Evolutionary conservation across 2,113 vertebrate genomes (phyloP), one percentile per base, ranked within the genome.

Genomic region (Hippocampus mohnikei): DNA sequence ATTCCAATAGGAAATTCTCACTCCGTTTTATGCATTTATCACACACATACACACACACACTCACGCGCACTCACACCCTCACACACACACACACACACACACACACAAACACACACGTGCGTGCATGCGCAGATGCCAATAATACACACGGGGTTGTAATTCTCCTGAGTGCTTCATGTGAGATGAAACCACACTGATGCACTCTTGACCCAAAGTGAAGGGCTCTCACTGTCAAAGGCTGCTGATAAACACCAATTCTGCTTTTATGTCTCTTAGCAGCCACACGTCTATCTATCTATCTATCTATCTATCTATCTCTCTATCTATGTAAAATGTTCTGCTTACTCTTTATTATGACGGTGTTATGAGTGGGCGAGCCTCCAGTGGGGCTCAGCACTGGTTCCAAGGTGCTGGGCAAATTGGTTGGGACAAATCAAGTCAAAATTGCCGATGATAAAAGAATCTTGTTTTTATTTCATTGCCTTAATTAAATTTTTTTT

Each of bases 201-300:
- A 53, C 65, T 78, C 71, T 77, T 42, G n/a, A 46, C 23, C 41
- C 40, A 33, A 61, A 73, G 69, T 73, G 78, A 16, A 46, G 41
- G 8, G 42, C 78, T 67, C 52, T 77, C 63, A 50, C 53, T 71
- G 71, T 52, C 48, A 69, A 76, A 76, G 66, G 71, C 70, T 71
- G 46, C 29, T 27, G 70, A 80, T 72, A 75, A 80, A 23, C 13
- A 65, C 3, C 64, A 15, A 8, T 68, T 81, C 41, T 40, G 50
- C 69, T 40, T 73, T 70, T 40, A 37, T 74, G 75, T 61, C 15
- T 61, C 29, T 61, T 37, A 20, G 27, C 20, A 20, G 59, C 33
- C 27, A 33, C 27, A 44, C 12, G 3, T 0, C 15, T 13, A 44
- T 48, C 46, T 48, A 48, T 48, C 46, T 48, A 48, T 48, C 46